Conservation (phyloP, 2,797 vertebrate species). For the Tangara arthus region DNA sequence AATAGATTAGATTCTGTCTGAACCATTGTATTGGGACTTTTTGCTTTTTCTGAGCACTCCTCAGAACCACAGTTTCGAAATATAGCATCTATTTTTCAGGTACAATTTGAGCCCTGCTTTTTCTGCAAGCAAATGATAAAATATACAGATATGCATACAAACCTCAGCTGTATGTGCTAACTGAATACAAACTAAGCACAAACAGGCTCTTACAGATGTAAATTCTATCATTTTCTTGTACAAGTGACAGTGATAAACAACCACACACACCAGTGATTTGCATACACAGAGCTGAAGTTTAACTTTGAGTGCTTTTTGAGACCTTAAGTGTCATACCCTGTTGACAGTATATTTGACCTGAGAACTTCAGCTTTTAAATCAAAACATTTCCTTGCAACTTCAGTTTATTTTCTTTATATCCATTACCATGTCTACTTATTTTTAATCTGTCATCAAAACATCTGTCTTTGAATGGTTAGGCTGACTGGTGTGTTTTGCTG, state of each 20-base stretch:
- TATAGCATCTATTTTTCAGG: constrained; percentile 26
- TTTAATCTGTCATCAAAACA: constrained; percentile 42
- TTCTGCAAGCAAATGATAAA: constrained; percentile 35
- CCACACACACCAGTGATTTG: constrained; percentile 22
- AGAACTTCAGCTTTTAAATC: constrained; percentile 43
- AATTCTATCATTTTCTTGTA: constrained; percentile 61
- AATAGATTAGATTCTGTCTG: constrained; percentile 7
- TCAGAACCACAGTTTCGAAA: neutral
- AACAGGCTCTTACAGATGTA: constrained; percentile 54
- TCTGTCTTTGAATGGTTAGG: neutral
- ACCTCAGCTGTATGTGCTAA: constrained; percentile 7
- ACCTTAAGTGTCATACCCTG: constrained; percentile 38
- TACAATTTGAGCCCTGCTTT: constrained; percentile 4
- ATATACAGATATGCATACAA: constrained; percentile 47
- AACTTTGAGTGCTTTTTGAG: constrained; percentile 52
- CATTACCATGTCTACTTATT: constrained; percentile 37
- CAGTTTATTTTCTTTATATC: constrained; percentile 51
- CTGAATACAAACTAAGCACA: constrained; percentile 48
- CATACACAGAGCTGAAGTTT: constrained; percentile 34
- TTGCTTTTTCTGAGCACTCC: neutral
- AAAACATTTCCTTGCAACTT: constrained; percentile 50
- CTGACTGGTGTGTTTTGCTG: constrained; percentile 1
- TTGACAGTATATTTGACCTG: constrained; percentile 54
- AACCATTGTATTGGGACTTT: neutral
- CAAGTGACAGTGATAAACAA: constrained; percentile 59